Conservation (phyloP, 2,113 vertebrate species). For the Polypterus senegalus region DNA sequence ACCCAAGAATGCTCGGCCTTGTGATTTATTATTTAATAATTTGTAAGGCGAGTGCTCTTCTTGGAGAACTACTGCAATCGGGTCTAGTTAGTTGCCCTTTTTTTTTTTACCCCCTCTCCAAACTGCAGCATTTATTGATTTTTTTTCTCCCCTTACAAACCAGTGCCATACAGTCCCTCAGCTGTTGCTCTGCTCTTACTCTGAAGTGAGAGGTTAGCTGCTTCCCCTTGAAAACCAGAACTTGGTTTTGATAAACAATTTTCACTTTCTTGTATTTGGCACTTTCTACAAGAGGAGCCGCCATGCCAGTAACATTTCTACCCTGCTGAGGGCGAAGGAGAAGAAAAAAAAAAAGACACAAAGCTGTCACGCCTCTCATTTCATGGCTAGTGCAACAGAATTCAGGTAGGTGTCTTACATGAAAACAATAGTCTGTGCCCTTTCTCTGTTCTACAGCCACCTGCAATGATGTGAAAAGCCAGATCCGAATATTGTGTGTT, state of each 20-base stretch:
- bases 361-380: too few relatives aligned
- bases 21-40: constrained; percentile 91
- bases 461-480: too few relatives aligned
- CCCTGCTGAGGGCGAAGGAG: too few relatives aligned
- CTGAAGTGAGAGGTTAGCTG: constrained; percentile 55
- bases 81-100: constrained; percentile 80
- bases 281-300: background rate
- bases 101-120: constrained; percentile 51
- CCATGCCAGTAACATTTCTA: too few relatives aligned
- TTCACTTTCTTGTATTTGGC: background rate
- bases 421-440: too few relatives aligned
- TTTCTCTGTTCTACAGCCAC: too few relatives aligned
- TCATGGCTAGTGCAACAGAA: too few relatives aligned
- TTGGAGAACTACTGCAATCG: constrained; percentile 75
- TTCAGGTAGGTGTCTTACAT: too few relatives aligned
- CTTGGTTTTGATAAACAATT: constrained; percentile 37
- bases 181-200: constrained; percentile 62
- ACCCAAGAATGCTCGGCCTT: constrained; percentile 72
- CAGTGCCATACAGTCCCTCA: constrained; percentile 57
- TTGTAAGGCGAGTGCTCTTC: constrained; percentile 68
- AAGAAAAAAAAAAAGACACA: too few relatives aligned
- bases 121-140: constrained; percentile 74
- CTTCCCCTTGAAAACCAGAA: constrained; percentile 58
- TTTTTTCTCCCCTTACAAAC: constrained; percentile 46
- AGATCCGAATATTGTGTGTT: too few relatives aligned